A percentile compares a stretch with the other conserved stretches of the same genome.
phyloP scores from a whole-genome alignment of 2,113 vertebrate genomes.

The Otolemur garnettii region DNA sequence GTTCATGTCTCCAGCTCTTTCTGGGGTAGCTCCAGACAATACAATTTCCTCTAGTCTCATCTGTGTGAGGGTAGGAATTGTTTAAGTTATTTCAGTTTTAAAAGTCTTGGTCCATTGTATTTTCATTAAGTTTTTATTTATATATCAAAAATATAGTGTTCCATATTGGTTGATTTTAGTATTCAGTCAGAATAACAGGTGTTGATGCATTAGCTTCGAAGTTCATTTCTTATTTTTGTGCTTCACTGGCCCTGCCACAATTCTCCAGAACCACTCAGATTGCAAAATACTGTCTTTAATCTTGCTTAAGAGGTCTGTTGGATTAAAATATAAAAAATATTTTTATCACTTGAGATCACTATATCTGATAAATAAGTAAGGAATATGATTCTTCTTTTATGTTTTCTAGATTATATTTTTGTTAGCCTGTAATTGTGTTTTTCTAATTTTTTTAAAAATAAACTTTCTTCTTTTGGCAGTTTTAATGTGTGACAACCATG shows the following conservation, averaged over 20 bases:
- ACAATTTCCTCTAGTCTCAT: neutral
- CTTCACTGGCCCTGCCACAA: neutral
- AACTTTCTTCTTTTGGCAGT: conserved; percentile 19
- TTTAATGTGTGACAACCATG: neutral
- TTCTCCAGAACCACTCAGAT: neutral
- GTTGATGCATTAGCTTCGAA: conserved; percentile 22
- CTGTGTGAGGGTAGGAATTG: neutral
- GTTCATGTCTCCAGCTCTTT: neutral
- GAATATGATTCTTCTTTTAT: neutral
- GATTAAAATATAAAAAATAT: conserved; percentile 26
- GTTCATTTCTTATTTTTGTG: neutral
- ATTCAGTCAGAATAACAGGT: neutral
- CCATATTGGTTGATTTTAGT: neutral
- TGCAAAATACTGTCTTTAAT: conserved; percentile 2
- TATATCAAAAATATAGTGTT: neutral
- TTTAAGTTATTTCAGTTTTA: neutral
- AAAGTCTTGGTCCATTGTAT: neutral
- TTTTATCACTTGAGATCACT: conserved; percentile 46
- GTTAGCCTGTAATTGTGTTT: neutral
- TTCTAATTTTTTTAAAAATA: neutral
- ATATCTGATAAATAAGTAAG: neutral
- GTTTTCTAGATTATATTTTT: conserved; percentile 15
- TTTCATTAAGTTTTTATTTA: conserved; percentile 53
- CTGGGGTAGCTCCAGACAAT: neutral
- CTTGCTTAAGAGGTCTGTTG: conserved; percentile 32